These are phyloP conservation scores for Chlamydotis undulata DNA, from an alignment of 2,113 vertebrate species.

Conservation along the genomic window DNA sequence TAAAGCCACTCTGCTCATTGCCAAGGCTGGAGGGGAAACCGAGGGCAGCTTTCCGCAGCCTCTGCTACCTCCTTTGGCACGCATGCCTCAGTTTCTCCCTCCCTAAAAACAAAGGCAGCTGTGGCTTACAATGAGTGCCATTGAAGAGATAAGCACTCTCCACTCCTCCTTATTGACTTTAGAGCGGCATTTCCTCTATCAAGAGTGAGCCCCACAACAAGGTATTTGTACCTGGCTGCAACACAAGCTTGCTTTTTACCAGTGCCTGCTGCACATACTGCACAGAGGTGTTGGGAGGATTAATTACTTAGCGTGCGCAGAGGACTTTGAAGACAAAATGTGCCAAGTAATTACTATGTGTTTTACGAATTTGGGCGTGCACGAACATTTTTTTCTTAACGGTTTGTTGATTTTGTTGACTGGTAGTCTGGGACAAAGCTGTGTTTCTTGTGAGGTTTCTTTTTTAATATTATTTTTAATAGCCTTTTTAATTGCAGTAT, in stretches of 20 bases:
- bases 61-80: fast-evolving
- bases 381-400: constrained; percentile 9
- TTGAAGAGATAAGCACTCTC: constrained; percentile 7
- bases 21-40: not conserved
- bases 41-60: not conserved
- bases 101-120: not conserved
- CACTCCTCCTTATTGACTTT: not conserved
- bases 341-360: constrained; percentile 54
- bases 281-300: constrained; percentile 56
- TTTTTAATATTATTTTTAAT: constrained; percentile 41
- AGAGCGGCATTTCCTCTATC: not conserved
- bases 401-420: constrained; percentile 50
- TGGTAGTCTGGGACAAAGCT: constrained; percentile 5
- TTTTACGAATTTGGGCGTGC: constrained; percentile 33
- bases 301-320: constrained; percentile 26
- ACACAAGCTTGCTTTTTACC: constrained; percentile 4
- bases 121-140: not conserved
- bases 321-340: constrained; percentile 54
- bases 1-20: not conserved
- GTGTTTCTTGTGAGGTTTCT: constrained; percentile 28
- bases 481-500: constrained; percentile 41
- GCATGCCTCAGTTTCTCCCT: not conserved
- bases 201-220: not conserved
- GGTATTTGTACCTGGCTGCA: constrained; percentile 16
- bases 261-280: constrained; percentile 3